Evolutionary conservation across 2,113 vertebrate genomes (phyloP).

Genomic region (Accipiter cooperii): DNA sequence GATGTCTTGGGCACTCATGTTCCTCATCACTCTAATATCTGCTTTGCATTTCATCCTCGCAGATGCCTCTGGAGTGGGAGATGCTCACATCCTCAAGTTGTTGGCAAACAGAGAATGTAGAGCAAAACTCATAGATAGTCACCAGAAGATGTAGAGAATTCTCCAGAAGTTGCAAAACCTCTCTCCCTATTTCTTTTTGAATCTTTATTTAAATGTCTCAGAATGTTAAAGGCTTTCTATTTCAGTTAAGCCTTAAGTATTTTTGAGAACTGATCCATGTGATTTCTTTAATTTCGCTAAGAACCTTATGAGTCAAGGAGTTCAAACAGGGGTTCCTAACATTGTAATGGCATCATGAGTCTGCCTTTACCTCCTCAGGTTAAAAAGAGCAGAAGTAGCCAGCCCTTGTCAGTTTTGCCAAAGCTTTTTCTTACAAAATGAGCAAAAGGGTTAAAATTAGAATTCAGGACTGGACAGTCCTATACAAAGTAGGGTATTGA

Average conservation of each 20-base stretch:
- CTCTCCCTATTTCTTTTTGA: background rate
- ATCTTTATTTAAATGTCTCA: background rate
- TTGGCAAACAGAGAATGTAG: background rate
- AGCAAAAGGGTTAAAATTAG: background rate
- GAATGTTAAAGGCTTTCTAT: background rate
- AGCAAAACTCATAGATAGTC: background rate
- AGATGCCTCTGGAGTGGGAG: background rate
- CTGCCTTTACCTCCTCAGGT: background rate
- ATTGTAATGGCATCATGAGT: fast-evolving
- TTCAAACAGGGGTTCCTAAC: background rate
- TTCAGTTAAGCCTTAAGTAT: background rate
- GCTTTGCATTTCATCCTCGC: background rate
- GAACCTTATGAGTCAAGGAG: background rate
- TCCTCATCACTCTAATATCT: background rate
- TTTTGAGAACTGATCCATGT: background rate
- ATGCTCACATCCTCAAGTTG: background rate
- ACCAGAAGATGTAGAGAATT: background rate
- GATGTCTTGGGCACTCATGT: background rate
- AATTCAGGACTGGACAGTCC: background rate
- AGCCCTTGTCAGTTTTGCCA: background rate
- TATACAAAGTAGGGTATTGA: background rate
- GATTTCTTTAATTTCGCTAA: background rate
- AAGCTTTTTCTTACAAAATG: background rate
- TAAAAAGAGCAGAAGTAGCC: background rate
- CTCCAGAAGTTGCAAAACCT: background rate